These are phyloP conservation scores for Ditula angustiorana DNA, from an alignment of 2,888 invertebrate genomes.

Conservation along the genomic window DNA sequence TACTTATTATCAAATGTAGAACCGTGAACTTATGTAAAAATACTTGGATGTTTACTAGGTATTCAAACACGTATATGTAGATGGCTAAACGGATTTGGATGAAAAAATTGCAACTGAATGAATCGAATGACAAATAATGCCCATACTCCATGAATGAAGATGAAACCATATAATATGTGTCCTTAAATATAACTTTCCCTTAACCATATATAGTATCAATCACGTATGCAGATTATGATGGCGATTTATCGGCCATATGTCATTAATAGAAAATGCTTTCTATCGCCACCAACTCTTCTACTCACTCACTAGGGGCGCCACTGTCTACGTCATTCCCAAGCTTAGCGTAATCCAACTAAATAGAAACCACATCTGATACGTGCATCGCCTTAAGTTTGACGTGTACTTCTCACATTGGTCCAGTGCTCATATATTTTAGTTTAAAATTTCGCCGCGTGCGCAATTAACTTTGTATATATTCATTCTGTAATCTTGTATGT, in stretches of 20 bases:
- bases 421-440: not conserved
- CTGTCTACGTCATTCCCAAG: slow-evolving; percentile 6
- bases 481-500: slow-evolving; percentile 26
- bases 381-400: too few relatives aligned
- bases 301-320: slow-evolving; percentile 17
- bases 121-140: too few relatives aligned
- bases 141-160: too few relatives aligned
- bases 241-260: slow-evolving; percentile 57
- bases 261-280: slow-evolving; percentile 61
- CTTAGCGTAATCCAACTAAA: not conserved
- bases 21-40: too few relatives aligned
- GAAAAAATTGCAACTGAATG: too few relatives aligned
- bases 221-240: slow-evolving; percentile 57
- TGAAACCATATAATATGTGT: too few relatives aligned
- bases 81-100: too few relatives aligned
- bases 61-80: too few relatives aligned
- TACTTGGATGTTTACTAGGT: too few relatives aligned
- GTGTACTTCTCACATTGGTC: not conserved
- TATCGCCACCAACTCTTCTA: slow-evolving; percentile 38
- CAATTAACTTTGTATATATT: not conserved
- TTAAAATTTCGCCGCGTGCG: not conserved
- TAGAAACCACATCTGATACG: too few relatives aligned
- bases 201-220: slow-evolving; percentile 50
- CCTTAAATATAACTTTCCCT: slow-evolving; percentile 38
- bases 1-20: too few relatives aligned